Evolutionary conservation across 2,888 invertebrate species (phyloP).

Genomic region (Drosophila subsilvestris): DNA sequence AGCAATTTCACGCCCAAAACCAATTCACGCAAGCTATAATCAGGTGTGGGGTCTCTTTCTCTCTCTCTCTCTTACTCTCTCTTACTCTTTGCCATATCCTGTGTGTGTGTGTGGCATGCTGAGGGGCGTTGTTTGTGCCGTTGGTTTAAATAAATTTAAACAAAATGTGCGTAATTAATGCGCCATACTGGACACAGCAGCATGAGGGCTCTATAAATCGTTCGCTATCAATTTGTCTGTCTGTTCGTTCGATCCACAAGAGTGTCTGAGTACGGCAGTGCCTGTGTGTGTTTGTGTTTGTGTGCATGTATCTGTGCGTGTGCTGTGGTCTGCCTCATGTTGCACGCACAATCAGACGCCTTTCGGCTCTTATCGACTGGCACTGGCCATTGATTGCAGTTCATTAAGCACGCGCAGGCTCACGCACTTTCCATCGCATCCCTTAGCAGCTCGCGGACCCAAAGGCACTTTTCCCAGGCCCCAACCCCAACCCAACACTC

Average conservation of each 20-base stretch:
- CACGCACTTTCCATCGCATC: conserved; percentile 45
- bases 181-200: conserved; percentile 42
- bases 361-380: conserved; percentile 71
- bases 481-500: not conserved
- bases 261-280: conserved; percentile 1
- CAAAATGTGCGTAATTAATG: conserved; percentile 75
- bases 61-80: not conserved
- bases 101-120: conserved; percentile 12
- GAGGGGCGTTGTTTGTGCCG: conserved; percentile 11
- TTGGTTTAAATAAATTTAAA: conserved; percentile 69
- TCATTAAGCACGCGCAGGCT: conserved; percentile 73
- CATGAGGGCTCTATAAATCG: conserved; percentile 54
- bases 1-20: conserved; percentile 47
- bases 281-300: conserved; percentile 9
- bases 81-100: not conserved
- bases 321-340: conserved; percentile 67
- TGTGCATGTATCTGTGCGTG: conserved; percentile 47
- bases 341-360: conserved; percentile 72
- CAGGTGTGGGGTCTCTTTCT: conserved; percentile 4
- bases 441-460: not conserved
- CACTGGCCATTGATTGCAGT: conserved; percentile 73
- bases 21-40: conserved; percentile 28
- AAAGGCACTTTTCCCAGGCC: conserved; percentile 15
- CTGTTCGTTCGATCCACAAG: not conserved
- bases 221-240: conserved; percentile 33